Evolutionary conservation across 53 echinoderm and acorn worm species (phyloP), one percentile per base, ranked within the genome.

Genomic region (Arbacia lixula): DNA sequence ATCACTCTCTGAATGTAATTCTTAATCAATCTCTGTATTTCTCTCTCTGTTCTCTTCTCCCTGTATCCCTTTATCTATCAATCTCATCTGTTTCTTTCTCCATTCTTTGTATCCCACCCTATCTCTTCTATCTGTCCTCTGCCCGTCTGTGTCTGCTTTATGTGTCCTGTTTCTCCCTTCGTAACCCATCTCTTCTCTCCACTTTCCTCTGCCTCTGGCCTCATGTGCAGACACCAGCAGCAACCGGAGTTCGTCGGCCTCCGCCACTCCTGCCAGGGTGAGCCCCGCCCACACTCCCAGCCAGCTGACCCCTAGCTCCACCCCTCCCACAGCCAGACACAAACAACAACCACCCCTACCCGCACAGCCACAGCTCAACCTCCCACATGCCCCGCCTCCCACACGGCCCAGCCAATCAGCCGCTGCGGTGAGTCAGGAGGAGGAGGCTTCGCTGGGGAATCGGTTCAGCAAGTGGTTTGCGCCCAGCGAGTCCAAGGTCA

Each of bases 381-480:
- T 25, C 14, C 65, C 77, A 53, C 49, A 52, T 24, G 43, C 66
- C 65, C 26, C 46, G 29, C 68, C 71, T 41, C 38, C 84, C 36
- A 39, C 83, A 57, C 6, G n/a, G 31, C 27, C 83, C 35, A 83
- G 29, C n/a, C 21, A 28, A 41, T 33, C 68, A 8, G 20, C 75
- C 10, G 9, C 27, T 54, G 8, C 53, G 12, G 72, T 25, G 25
- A 61, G 16, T 19, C 71, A 26, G 8, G 39, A 57, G 32, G 60
- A 60, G 26, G 79, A 78, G 37, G 65, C 84, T n/a, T 86, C 94
- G 16, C 87, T 95, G 31, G 75, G 92, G 26, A 91, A 95, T 52
- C 76, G 91, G 19, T 95, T 95, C 66, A 89, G 90, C 33, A 91
- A 91, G 67, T 95, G 95, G 95, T 95, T 95, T 68, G 60, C 90